phyloP scores from a whole-genome alignment of 2,888 invertebrate genomes.

The Corbicula japonica region DNA sequence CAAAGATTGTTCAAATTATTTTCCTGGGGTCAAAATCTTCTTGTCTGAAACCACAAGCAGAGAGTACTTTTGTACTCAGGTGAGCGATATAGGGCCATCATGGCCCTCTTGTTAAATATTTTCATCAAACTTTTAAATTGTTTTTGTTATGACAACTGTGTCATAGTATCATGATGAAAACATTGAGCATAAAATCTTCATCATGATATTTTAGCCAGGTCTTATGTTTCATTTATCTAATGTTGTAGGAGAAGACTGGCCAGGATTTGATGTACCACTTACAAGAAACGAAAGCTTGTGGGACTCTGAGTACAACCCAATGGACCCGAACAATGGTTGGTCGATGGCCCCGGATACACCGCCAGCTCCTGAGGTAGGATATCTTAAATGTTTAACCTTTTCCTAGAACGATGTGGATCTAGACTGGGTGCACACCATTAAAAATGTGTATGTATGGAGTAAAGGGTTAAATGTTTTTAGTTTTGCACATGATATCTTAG shows the following conservation, averaged over 20 bases:
- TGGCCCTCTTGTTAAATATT: too few relatives aligned
- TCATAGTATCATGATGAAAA: too few relatives aligned
- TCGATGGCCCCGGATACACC: constrained; percentile 67
- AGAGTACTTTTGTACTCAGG: too few relatives aligned
- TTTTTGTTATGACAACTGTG: too few relatives aligned
- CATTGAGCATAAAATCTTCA: background rate
- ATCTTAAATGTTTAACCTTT: background rate
- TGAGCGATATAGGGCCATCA: too few relatives aligned
- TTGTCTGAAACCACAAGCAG: too few relatives aligned
- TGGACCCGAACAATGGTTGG: constrained; percentile 75
- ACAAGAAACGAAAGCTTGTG: constrained; percentile 83
- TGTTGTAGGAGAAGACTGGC: constrained; percentile 79
- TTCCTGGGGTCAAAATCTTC: too few relatives aligned
- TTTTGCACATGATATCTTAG: background rate
- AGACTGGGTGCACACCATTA: too few relatives aligned
- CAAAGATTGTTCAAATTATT: too few relatives aligned
- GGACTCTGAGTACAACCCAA: constrained; percentile 81
- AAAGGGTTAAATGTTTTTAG: background rate
- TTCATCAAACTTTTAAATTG: too few relatives aligned
- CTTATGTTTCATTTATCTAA: background rate
- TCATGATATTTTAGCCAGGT: background rate
- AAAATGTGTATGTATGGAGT: background rate
- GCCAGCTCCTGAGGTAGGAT: constrained; percentile 64
- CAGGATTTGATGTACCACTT: constrained; percentile 83
- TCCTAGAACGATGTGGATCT: background rate